Evolutionary conservation across 2,797 vertebrate species (phyloP).

Genomic region (Chelon auratus): DNA sequence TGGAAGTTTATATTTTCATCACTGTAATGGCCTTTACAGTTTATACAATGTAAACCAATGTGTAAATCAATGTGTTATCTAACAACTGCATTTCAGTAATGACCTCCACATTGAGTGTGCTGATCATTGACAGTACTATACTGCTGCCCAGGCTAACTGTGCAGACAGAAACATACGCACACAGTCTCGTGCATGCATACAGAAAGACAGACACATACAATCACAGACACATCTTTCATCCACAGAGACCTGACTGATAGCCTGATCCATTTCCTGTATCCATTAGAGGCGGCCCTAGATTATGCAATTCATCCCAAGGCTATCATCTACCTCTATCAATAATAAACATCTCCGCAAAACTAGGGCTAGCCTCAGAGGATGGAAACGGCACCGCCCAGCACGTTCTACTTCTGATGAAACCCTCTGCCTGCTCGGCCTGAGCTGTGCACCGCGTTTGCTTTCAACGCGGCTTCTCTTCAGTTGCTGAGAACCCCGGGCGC

Average conservation of each 20-base stretch:
- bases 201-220: slow-evolving; percentile 42
- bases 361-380: slow-evolving; percentile 78
- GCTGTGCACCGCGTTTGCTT: slow-evolving; percentile 29
- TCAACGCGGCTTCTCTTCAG: slow-evolving; percentile 47
- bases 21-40: neutral
- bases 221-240: slow-evolving; percentile 70
- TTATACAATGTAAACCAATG: no score
- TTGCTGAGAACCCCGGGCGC: slow-evolving; percentile 37
- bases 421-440: slow-evolving; percentile 37
- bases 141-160: neutral
- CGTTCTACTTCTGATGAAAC: slow-evolving; percentile 70
- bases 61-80: neutral
- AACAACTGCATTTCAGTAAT: slow-evolving; percentile 19
- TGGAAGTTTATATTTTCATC: neutral
- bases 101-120: slow-evolving; percentile 5
- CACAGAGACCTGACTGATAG: slow-evolving; percentile 75
- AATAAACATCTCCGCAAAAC: slow-evolving; percentile 80
- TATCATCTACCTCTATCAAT: slow-evolving; percentile 84
- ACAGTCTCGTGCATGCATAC: slow-evolving; percentile 12
- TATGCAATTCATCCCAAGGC: slow-evolving; percentile 83
- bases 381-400: slow-evolving; percentile 67
- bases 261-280: slow-evolving; percentile 83
- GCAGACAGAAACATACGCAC: neutral
- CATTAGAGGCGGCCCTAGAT: slow-evolving; percentile 80
- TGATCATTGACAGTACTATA: slow-evolving; percentile 11